Base-by-base conservation (phyloP, 2,113 vertebrate species). In the Pogona vitticeps region DNA sequence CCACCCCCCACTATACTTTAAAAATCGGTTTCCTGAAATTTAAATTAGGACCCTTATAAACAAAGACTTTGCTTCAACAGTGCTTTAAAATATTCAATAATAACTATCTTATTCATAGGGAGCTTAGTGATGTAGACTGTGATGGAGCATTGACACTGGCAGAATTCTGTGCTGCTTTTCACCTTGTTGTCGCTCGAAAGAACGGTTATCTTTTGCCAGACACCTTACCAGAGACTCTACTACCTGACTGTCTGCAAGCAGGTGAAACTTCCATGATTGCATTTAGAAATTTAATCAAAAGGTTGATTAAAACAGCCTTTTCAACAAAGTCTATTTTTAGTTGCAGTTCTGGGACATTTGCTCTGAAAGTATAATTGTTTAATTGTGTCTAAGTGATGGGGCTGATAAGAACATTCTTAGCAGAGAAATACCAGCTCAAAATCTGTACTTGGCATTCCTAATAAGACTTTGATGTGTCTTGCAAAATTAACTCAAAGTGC, bases 81-180 rank as follows among this genome's bases (percentile, higher is more conserved):
- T 84, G 56, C 17, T 80, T 36, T n/a, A 36, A 23, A 58, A 79
- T 80, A 59, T 12, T 78, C 33, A 71, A 5, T 58, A 21, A 6
- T 0, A 3, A 8, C 26, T 59, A 36, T 79, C 6, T 13, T 90
- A 21, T 87, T 10, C 12, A 2, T 81, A 99, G 98, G 98, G 98
- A 99, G 89, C 94, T 99, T 88, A 99, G 98, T 6, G 98, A 99
- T 0, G 97, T 98, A 86, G 98, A 99, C 31, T 96, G 97, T 0
- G 98, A 99, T 0, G 98, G 98, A 87, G 98, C 98, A 0, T 95
- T 99, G 95, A 98, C 97, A 0, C 96, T 99, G 72, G 83, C 96
- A 0, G 98, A 99, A 94, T 99, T 99, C 85, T 99, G 98, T 96
- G 98, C 97, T 0, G 98, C 98, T 1, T 99, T 99, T 93, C 98